Base-by-base conservation (phyloP, 2,113 vertebrate genomes). In the Bettongia penicillata region DNA sequence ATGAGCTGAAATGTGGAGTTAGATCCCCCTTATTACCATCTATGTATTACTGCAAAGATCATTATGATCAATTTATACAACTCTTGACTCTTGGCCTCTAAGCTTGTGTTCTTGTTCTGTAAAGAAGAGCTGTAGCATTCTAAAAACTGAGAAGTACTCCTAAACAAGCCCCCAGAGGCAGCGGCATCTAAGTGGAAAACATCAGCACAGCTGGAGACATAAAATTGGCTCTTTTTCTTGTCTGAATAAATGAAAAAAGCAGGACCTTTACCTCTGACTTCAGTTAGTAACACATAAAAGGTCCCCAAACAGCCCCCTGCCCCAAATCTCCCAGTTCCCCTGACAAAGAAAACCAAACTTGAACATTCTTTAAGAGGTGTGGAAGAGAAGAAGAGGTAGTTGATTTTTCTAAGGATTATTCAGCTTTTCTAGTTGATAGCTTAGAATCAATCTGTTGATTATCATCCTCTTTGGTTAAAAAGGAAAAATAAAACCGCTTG, bases 381-480 rank as follows among this genome's bases (percentile, higher is more conserved):
- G 14, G 96, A 16, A 97, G n/a, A 47, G 93, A 92, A 51, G 9
- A 94, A n/a, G 94, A 94, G 23, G 49, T 25, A 96, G 96, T 90
- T 92, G 14, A 77, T 96, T 96, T 91, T 95, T 43, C 11, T 31
- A 53, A n/a, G 19, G 0, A 94, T 96, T 97, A 93, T 96, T 37
- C 61, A 91, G 1, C 51, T 10, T 93, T 84, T 90, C 25, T 26
- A 94, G 55, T 0, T 96, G 90, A 94, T 93, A 91, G 61, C 55
- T 51, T n/a, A 90, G 50, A 93, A 90, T 52, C 49, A 50, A 50
- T 94, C 53, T 94, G 89, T 94, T 95, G 93, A 91, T 93, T 51
- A 90, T 8, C 1, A 8, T 94, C 61, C 25, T 28, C 92, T 0
- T 51, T 68, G 3, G n/a, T 90, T 90, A 90, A 97, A 97, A 94